Evolutionary conservation across 37 sponge, comb jelly and placozoan genomes (phyloP).

Genomic region (Cladorhizidae sp.): DNA sequence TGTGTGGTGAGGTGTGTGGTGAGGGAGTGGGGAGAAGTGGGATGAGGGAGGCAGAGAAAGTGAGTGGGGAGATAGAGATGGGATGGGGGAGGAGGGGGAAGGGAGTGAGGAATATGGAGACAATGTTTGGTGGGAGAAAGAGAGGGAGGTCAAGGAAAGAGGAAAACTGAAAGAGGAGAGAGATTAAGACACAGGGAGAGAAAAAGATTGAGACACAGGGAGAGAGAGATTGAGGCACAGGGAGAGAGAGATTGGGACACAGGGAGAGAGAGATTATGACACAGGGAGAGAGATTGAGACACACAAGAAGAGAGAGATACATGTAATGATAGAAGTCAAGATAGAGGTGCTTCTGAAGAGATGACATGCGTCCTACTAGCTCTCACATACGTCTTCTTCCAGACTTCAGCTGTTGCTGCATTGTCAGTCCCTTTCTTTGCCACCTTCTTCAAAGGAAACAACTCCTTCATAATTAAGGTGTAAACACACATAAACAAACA

Average conservation of each 20-base stretch:
- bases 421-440: slow-evolving; percentile 43
- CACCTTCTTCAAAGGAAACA: slow-evolving; percentile 66
- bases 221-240: slow-evolving; percentile 20
- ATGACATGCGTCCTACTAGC: not conserved
- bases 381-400: slow-evolving; percentile 66
- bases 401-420: slow-evolving; percentile 56
- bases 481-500: too few species aligned
- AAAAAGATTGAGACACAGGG: not conserved
- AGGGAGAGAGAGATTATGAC: not conserved
- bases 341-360: too few species aligned
- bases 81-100: too few species aligned
- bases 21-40: too few species aligned
- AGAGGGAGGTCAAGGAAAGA: not conserved
- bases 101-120: too few species aligned
- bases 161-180: not conserved
- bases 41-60: too few species aligned
- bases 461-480: slow-evolving; percentile 66
- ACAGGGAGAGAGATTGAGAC: slow-evolving; percentile 7
- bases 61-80: too few species aligned
- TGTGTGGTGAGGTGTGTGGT: too few species aligned
- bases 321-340: too few species aligned
- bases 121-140: too few species aligned
- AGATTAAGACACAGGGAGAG: not conserved
- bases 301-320: not conserved
- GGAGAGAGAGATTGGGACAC: not conserved